A percentile compares a stretch with the other conserved stretches of the same genome.
Conservation (phyloP, 2,113 vertebrate species). For the Aegotheles bennettii region DNA sequence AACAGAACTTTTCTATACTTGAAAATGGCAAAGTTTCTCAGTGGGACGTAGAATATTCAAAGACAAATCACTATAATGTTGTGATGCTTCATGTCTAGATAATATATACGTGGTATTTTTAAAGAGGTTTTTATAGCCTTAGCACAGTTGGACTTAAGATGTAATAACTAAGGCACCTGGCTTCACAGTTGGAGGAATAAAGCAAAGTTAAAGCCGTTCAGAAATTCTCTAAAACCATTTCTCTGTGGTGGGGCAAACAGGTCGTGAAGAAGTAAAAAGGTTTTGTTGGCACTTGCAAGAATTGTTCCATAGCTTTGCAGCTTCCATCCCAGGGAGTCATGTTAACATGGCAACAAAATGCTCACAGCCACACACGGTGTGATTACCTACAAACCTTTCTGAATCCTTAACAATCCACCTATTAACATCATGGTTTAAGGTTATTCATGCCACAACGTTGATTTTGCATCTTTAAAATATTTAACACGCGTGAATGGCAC, state of each 20-base stretch:
- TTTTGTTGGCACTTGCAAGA: not conserved
- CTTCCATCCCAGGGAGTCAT: not conserved
- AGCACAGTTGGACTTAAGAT: not conserved
- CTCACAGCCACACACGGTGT: not conserved
- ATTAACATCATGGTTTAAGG: not conserved
- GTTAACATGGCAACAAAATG: not conserved
- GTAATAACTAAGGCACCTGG: not conserved
- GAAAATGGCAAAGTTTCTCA: not conserved
- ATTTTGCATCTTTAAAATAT: not conserved
- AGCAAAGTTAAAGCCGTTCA: constrained; percentile 25
- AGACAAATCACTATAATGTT: not conserved
- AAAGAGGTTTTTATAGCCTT: constrained; percentile 13
- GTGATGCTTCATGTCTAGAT: not conserved
- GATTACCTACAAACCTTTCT: not conserved
- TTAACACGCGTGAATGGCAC: not conserved
- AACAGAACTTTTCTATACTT: not conserved
- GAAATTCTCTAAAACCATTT: not conserved
- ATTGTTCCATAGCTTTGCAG: not conserved
- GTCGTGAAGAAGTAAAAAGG: not conserved
- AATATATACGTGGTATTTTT: constrained; percentile 37
- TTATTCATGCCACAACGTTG: not conserved
- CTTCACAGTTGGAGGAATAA: constrained; percentile 40
- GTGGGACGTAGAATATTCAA: not conserved
- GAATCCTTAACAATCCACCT: not conserved
- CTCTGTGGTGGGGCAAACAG: not conserved